Base-by-base conservation (phyloP, 1,140 invertebrate genomes). In the Antheraea pernyi region DNA sequence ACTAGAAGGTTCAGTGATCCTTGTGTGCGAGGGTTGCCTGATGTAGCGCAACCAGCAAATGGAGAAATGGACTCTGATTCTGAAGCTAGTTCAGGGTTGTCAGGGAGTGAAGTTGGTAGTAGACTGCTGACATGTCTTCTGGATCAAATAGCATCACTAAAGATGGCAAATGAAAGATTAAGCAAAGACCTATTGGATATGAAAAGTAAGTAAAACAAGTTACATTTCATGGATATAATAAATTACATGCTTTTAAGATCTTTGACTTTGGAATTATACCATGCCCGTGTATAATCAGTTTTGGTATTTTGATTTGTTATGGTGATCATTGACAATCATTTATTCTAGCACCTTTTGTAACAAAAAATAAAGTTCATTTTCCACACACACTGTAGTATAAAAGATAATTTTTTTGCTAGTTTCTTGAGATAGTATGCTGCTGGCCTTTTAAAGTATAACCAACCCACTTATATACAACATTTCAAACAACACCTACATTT, bases 1-100 rank as follows among this genome's bases (percentile, higher is more conserved):
- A 74, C 78, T 30, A 84, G 92, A 36, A 88, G 92, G 71, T 92
- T 79, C 68, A 93, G 92, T 86, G 92, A 93, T 68, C 92, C 92
- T 3, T 92, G 91, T 79, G 83, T 92, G 5, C 76, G 85, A 73
- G 90, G 88, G 9, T 71, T 92, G 65, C 89, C 88, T 65, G 86
- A 89, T 76, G 84, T 91, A 18, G 85, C 85, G 0, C 78, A 80
- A 68, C 86, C 86, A 30, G 85, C 81, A 3, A 91, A 92, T 77
- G 85, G 84, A 9, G 89, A 87, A 19, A 78, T 84, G 10, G 89
- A 91, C 0, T 85, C 91, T 2, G 82, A 79, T 7, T 89, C 89
- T n/a, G 90, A 91, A 59, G 75, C 79, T 36, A 82, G 83, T 69
- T 92, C 92, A 18, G 84, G 80, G 16, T 58, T 87, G 19, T 90